Percentiles rank a stretch among this genome's conserved stretches.
phyloP scores from a whole-genome alignment of 2,888 invertebrate genomes.

The Stictocephala bisonia region DNA sequence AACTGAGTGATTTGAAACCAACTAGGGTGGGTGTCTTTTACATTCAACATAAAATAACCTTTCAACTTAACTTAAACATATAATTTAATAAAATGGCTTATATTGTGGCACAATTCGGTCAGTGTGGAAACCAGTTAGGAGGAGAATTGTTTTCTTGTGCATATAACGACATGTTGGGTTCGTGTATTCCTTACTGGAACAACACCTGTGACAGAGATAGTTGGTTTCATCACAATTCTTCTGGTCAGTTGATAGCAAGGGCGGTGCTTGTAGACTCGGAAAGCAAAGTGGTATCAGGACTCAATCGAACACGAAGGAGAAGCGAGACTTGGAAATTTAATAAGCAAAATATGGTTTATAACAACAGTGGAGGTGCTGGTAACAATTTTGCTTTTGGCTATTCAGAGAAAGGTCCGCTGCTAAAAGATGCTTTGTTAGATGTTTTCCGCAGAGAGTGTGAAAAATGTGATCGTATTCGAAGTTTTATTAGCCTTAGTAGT shows the following conservation, averaged over 20 bases:
- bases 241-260: constrained; percentile 64
- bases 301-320: not conserved
- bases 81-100: too few species aligned
- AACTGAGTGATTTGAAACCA: not conserved
- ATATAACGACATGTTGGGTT: constrained; percentile 63
- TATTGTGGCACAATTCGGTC: constrained; percentile 66
- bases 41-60: not conserved
- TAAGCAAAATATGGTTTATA: constrained; percentile 64
- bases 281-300: constrained; percentile 64
- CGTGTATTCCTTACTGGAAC: constrained; percentile 10
- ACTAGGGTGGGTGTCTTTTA: constrained; percentile 10
- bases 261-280: constrained; percentile 68
- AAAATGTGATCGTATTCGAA: constrained; percentile 64
- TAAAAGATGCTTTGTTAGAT: constrained; percentile 64
- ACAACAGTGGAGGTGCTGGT: constrained; percentile 65
- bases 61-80: too few species aligned
- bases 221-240: constrained; percentile 65
- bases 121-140: constrained; percentile 70
- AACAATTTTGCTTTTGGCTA: constrained; percentile 71
- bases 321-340: constrained; percentile 63
- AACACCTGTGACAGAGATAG: constrained; percentile 62
- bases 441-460: constrained; percentile 65
- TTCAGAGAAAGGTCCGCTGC: constrained; percentile 63
- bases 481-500: constrained; percentile 66
- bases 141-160: constrained; percentile 65